A percentile compares a stretch with the other conserved stretches of the same genome.
phyloP scores from a whole-genome alignment of 2,797 vertebrate species.

The Agapornis canus region DNA sequence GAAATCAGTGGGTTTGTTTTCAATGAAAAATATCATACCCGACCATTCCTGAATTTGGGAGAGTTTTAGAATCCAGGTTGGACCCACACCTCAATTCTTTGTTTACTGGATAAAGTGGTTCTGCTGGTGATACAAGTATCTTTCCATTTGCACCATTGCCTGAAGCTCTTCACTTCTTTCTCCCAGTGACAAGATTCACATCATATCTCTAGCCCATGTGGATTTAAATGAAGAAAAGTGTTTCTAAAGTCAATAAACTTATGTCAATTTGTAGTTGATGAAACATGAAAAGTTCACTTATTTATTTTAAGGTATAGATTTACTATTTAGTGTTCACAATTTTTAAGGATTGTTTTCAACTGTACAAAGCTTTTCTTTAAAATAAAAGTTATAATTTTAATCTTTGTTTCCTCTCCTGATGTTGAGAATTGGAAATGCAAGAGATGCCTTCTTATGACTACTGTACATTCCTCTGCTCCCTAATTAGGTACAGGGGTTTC shows the following conservation, averaged over 20 bases:
- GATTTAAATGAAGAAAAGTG: neutral
- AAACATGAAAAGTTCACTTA: neutral
- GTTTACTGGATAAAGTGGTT: neutral
- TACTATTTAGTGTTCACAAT: neutral
- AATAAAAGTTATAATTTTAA: neutral
- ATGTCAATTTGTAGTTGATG: neutral
- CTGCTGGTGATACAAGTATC: neutral
- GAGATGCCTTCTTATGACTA: neutral
- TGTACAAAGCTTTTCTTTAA: neutral
- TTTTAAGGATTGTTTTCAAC: neutral
- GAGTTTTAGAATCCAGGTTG: neutral
- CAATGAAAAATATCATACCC: neutral
- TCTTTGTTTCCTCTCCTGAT: neutral
- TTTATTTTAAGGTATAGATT: neutral
- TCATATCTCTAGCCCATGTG: neutral
- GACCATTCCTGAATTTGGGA: neutral
- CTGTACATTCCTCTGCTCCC: neutral
- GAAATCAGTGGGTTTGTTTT: neutral
- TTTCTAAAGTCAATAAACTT: neutral
- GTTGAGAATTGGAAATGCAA: neutral
- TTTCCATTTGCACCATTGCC: accelerated
- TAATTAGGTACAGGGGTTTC: neutral
- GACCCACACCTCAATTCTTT: neutral
- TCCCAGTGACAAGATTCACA: neutral
- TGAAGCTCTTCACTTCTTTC: neutral